Evolutionary conservation across 2,113 vertebrate genomes (phyloP).

Genomic region (Actenoides lindsayi): DNA sequence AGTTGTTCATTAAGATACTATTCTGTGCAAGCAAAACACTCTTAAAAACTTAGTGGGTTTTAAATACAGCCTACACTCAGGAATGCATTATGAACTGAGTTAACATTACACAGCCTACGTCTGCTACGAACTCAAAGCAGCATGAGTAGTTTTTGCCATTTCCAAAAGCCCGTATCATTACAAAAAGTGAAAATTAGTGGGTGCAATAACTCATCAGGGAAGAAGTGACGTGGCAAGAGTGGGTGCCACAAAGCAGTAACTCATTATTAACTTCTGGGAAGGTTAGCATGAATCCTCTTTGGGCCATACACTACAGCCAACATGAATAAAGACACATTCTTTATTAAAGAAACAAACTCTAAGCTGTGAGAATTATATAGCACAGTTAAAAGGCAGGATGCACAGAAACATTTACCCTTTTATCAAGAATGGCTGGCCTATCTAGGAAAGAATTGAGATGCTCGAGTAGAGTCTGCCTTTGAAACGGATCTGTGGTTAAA

Average conservation of each 20-base stretch:
- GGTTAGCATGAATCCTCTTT: constrained; percentile 47
- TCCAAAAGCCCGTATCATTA: constrained; percentile 31
- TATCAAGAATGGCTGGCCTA: constrained; percentile 39
- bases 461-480: constrained; percentile 50
- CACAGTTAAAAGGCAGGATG: constrained; percentile 33
- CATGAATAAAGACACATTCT: constrained; percentile 1
- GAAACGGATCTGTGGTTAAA: constrained; percentile 62
- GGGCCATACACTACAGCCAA: constrained; percentile 1
- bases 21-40: constrained; percentile 40
- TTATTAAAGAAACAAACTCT: constrained; percentile 39
- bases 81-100: constrained; percentile 29
- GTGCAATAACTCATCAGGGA: constrained; percentile 18
- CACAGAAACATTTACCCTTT: constrained; percentile 66
- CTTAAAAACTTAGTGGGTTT: constrained; percentile 40
- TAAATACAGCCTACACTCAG: constrained; percentile 53
- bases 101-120: constrained; percentile 57
- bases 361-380: constrained; percentile 25
- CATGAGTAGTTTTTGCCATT: constrained; percentile 58
- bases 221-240: constrained; percentile 43
- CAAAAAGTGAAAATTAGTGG: constrained; percentile 57
- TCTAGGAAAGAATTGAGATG: constrained; percentile 52
- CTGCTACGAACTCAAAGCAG: constrained; percentile 31
- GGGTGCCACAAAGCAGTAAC: constrained; percentile 39
- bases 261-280: constrained; percentile 56
- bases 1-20: constrained; percentile 46